Evolutionary conservation across 2,888 invertebrate species (phyloP), one percentile per base, ranked within the genome.

Genomic region (Drosophila testacea): DNA sequence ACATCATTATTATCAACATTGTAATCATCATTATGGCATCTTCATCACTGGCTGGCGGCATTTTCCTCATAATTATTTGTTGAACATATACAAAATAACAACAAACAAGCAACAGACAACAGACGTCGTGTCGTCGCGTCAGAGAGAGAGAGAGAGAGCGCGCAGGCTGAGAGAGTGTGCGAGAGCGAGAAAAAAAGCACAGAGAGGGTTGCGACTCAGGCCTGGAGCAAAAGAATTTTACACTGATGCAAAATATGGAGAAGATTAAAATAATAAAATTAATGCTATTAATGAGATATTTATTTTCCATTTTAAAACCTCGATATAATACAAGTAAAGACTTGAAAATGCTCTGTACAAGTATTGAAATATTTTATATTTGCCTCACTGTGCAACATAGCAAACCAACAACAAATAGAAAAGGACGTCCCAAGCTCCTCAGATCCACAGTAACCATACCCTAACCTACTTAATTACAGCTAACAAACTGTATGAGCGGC

Each of bases 41-140:
- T 61, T 60, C 60, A 76, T 64, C 36, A 73, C 61, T 46, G 39
- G 50, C 44, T 57, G 55, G 46, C 66, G 59, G 67, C 64, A 61
- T 47, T 48, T 64, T 67, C 52, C 32, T 56, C 65, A 77, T 83
- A 72, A 81, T 76, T 83, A 68, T 67, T 62, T 69, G 67, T 64
- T 74, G 46, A 73, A 44, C 55, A 63, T 42, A 68, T 48, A 52
- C 32, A 63, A 28, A 69, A 61, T 13, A 60, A 48, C 55, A 75
- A 69, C 70, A 70, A 69, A 66, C 47, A 51, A 50, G 51, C 72
- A 75, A 75, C 65, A 75, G 69, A 60, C 59, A 39, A 63, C 41
- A 63, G 62, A 62, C 46, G 13, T 59, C 47, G 13, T 47, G 56
- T 39, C 55, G 46, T 41, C 41, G 22, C 46, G 22, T n/a, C 38